Percentiles rank a stretch among this genome's conserved stretches.
Conservation (phyloP, 1,140 invertebrate species). For the Triops longicaudatus region DNA sequence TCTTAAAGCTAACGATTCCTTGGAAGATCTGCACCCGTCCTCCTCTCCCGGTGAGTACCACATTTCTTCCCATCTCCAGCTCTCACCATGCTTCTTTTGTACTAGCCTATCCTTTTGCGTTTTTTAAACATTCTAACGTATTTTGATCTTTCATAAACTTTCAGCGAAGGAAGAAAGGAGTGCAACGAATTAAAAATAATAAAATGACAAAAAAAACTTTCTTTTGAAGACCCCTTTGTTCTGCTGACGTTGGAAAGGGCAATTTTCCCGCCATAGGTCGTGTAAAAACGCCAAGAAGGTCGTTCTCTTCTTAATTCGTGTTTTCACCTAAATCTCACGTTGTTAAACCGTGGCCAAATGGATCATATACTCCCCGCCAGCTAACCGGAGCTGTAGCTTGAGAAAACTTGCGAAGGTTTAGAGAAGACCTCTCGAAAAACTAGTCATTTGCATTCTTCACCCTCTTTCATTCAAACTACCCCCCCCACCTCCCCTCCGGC, state of each 20-base stretch:
- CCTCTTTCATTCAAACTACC: background rate
- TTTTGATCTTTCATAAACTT: background rate
- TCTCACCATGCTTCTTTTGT: too few species aligned
- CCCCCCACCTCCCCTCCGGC: background rate
- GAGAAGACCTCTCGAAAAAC: background rate
- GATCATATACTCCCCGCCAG: background rate
- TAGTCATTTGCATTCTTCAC: conserved; percentile 8
- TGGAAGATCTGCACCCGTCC: background rate
- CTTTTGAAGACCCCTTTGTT: background rate
- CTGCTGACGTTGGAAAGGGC: background rate
- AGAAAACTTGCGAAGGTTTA: background rate
- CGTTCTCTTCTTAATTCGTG: background rate
- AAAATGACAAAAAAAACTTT: too few species aligned
- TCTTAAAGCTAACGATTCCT: background rate
- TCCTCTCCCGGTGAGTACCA: background rate
- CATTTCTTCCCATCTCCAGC: too few species aligned
- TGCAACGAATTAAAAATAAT: background rate
- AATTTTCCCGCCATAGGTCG: background rate
- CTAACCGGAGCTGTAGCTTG: background rate
- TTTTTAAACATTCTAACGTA: background rate
- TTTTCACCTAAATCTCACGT: conserved; percentile 3
- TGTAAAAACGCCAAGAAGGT: background rate
- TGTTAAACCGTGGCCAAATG: background rate
- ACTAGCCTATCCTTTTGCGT: too few species aligned
- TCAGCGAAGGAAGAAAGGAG: background rate